Conservation (phyloP, 2,888 invertebrate species). For the Schizaphis graminum region DNA sequence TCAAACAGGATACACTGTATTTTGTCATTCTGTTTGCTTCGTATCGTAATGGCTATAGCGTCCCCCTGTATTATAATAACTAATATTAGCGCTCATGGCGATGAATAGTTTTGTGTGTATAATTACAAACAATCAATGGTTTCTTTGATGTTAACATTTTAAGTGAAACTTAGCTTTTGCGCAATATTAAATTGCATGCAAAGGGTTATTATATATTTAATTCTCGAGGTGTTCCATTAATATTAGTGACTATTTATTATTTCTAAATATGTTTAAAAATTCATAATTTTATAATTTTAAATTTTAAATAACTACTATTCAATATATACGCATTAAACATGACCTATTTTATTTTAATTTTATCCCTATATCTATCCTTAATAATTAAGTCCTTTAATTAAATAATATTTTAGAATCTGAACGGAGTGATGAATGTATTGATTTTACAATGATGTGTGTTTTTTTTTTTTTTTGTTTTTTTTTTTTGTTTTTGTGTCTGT, state of each 20-base stretch:
- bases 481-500: too few species aligned
- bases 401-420: too few species aligned
- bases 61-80: not conserved
- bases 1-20: too few species aligned
- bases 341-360: not conserved
- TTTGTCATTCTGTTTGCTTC: too few species aligned
- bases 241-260: not conserved
- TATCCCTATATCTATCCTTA: not conserved
- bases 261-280: not conserved
- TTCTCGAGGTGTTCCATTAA: not conserved
- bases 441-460: too few species aligned
- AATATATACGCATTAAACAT: not conserved
- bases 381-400: not conserved
- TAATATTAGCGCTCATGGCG: not conserved
- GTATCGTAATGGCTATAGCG: too few species aligned
- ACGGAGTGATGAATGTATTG: too few species aligned
- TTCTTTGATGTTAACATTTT: not conserved
- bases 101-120: not conserved
- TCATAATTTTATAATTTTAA: not conserved
- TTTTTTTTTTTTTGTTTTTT: too few species aligned
- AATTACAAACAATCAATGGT: not conserved
- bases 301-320: not conserved
- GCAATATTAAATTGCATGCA: not conserved
- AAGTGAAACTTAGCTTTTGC: not conserved
- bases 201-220: not conserved